Base-by-base conservation (phyloP, 1,140 invertebrate genomes). In the Mya arenaria region DNA sequence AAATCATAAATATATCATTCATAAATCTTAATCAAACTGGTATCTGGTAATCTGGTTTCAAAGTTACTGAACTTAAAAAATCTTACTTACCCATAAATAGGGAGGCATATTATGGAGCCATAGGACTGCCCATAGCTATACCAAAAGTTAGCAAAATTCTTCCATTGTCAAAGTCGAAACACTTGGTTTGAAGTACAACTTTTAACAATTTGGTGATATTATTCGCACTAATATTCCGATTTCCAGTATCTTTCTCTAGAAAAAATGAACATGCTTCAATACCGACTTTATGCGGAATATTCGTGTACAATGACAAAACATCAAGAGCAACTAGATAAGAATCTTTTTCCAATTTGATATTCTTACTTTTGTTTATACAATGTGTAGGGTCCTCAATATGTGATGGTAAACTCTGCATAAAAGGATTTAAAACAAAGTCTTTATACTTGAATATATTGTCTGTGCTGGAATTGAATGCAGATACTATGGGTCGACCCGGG, bases 131-230 rank as follows among this genome's bases (percentile, higher is more conserved):
- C 73, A 75, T 63, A 25, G 60, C 73, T 5, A 60, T 75, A 28
- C 36, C 37, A 39, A 75, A 48, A 1, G 17, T 28, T 32, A 48
- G 37, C 6, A 48, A n/a, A 32, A 44, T 44, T 36, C 48, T 25
- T 2, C 17, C 37, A 19, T 52, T 39, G 23, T 65, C 39, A 63
- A 75, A 41, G 4, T 75, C 15, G 32, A 75, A 75, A 30, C 25
- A 32, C 19, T 75, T 75, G 52, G 62, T 75, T 75, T 75, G 36
- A 41, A 75, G 60, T 4, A 63, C 55, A 37, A 71, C 0, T 44
- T 55, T 32, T 55, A 55, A 19, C 15, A 71, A 34, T 32, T 55
- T 23, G 5, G 34, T 4, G 13, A 36, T 39, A 23, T 68, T 34
- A 10, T 13, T 6, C 8, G 34, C 44, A 8, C 25, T 39, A 13